Base-by-base conservation (phyloP, 1,140 invertebrate genomes). In the Bombus sylvicola region DNA sequence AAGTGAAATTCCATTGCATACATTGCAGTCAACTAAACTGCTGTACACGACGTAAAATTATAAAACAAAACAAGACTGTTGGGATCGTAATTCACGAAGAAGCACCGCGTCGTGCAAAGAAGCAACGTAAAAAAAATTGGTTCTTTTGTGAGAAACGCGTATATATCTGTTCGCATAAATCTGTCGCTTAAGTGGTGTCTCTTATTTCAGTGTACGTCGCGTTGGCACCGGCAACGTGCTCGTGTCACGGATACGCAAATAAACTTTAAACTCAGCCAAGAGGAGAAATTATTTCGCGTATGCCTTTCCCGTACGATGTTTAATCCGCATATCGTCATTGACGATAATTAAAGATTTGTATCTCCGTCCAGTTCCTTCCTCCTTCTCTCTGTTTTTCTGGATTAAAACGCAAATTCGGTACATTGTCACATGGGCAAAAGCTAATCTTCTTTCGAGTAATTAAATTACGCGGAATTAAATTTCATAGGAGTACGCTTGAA, bases 81-180 rank as follows among this genome's bases (percentile, higher is more conserved):
- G 22, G 57, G 41, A 8, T 85, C 83, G 59, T 85, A 80, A 85
- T 80, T 85, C 77, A 85, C 68, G 68, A 53, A 71, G 75, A 62
- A 79, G 68, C 83, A 68, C 68, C 53, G 68, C 53, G 28, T 72
- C 77, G 66, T 34, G 62, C 64, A 41, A 83, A 83, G 57, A 37
- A 53, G 0, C 41, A 15, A 39, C 41, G 57, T 69, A 64, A 80
- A 80, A 8, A 64, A 85, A 85, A 85, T 39, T 71, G 57, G 68
- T 80, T 72, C 83, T 85, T 80, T 85, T 85, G 68, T 80, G 83
- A 80, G 83, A 80, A 34, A n/a, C 83, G 68, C 76, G 83, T 80
- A 80, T 85, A 85, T 85, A 85, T 85, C 77, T 59, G 83, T 80
- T 85, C 77, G 77, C 83, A 85, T 85, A 85, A 85, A 85, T 85